These are phyloP conservation scores for Tachystola acroxantha DNA, from an alignment of 2,888 invertebrate species.

Conservation along the genomic window DNA sequence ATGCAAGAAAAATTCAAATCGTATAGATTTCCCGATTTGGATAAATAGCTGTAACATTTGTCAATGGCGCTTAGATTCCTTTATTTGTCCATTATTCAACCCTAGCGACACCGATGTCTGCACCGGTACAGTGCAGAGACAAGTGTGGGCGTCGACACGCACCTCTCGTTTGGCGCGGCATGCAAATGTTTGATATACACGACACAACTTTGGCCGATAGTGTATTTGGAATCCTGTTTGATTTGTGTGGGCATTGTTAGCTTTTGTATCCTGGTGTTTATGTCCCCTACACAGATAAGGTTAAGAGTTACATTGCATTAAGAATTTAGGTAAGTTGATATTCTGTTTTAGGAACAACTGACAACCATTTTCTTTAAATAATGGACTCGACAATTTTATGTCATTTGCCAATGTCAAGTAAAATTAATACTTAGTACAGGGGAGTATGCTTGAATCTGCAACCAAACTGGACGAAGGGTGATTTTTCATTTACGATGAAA, in stretches of 20 bases:
- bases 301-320: not conserved
- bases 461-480: too few relatives aligned
- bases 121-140: conserved; percentile 43
- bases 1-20: too few relatives aligned
- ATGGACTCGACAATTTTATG: too few relatives aligned
- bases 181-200: conserved; percentile 63
- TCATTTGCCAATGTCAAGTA: too few relatives aligned
- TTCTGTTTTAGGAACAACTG: not conserved
- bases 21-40: too few relatives aligned
- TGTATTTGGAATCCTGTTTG: conserved; percentile 66
- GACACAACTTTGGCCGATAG: conserved; percentile 43
- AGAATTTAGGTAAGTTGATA: not conserved
- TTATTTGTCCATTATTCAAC: too few relatives aligned
- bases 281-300: conserved; percentile 3
- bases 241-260: conserved; percentile 69
- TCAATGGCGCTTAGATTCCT: too few relatives aligned
- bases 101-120: too few relatives aligned
- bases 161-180: conserved; percentile 52
- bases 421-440: too few relatives aligned
- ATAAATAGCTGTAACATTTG: too few relatives aligned
- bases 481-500: too few relatives aligned
- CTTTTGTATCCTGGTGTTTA: conserved; percentile 30
- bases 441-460: too few relatives aligned
- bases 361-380: not conserved
- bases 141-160: conserved; percentile 70